A percentile compares a stretch with the other conserved stretches of the same genome.
Conservation (phyloP, 2,888 invertebrate genomes). For the Miltochrista miniata region DNA sequence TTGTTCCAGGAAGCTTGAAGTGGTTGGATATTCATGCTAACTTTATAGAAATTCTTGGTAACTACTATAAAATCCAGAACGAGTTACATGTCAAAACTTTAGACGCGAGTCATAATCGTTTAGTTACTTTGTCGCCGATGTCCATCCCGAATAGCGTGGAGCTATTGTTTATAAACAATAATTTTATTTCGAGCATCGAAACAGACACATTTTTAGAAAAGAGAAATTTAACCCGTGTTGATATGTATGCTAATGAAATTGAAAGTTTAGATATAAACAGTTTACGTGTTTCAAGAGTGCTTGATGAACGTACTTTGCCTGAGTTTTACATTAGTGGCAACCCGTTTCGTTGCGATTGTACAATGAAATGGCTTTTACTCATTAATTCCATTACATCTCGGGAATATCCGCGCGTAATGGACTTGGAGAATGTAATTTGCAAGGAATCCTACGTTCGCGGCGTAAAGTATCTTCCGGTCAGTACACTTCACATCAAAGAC, state of each 20-base stretch:
- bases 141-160: constrained; percentile 95
- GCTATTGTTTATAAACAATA: constrained; percentile 94
- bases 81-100: constrained; percentile 91
- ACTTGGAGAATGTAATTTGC: constrained; percentile 94
- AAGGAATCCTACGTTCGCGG: constrained; percentile 93
- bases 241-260: constrained; percentile 94
- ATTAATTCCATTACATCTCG: constrained; percentile 92
- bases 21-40: constrained; percentile 96
- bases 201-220: constrained; percentile 94
- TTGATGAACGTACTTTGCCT: constrained; percentile 88
- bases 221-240: constrained; percentile 91
- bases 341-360: constrained; percentile 97
- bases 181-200: constrained; percentile 91
- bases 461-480: constrained; percentile 89
- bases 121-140: constrained; percentile 90
- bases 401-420: constrained; percentile 94
- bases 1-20: constrained; percentile 93
- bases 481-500: constrained; percentile 89
- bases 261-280: constrained; percentile 92
- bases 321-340: constrained; percentile 97
- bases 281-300: constrained; percentile 88
- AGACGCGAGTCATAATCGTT: constrained; percentile 95
- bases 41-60: constrained; percentile 92
- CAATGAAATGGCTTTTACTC: constrained; percentile 97
- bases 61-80: constrained; percentile 93